phyloP scores from a whole-genome alignment of 2,888 invertebrate species.

The Athripsodes cinereus region DNA sequence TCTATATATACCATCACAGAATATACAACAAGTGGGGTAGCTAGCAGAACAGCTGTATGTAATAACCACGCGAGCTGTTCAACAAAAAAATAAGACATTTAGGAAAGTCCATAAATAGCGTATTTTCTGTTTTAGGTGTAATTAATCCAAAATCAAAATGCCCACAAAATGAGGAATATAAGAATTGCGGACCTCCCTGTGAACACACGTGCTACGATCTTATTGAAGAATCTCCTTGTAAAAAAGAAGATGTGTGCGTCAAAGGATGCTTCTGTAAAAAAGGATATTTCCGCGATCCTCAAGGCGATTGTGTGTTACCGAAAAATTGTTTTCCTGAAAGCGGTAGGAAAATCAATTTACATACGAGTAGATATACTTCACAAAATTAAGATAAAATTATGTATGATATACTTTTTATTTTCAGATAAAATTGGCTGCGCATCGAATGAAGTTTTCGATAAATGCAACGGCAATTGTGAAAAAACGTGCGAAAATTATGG shows the following conservation, averaged over 20 bases:
- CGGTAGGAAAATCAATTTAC: background rate
- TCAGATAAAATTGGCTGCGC: background rate
- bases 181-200: slow-evolving; percentile 21
- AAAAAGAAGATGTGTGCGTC: slow-evolving; percentile 21
- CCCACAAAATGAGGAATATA: slow-evolving; percentile 15
- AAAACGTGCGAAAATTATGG: slow-evolving; percentile 22
- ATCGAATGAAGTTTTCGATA: slow-evolving; percentile 13
- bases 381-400: no score
- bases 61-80: no score
- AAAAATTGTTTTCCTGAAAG: slow-evolving; percentile 20
- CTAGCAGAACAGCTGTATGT: no score
- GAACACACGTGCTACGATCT: slow-evolving; percentile 23
- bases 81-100: no score
- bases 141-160: no score
- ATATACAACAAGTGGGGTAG: no score
- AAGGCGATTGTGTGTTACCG: slow-evolving; percentile 20
- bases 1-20: no score
- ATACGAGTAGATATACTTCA: no score
- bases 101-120: no score
- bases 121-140: no score
- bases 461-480: slow-evolving; percentile 18
- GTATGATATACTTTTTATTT: no score
- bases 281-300: slow-evolving; percentile 19
- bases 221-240: slow-evolving; percentile 15
- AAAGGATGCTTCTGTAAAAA: slow-evolving; percentile 24